phyloP scores from a whole-genome alignment of 2,888 invertebrate genomes.

The Tetragonula carbonaria region DNA sequence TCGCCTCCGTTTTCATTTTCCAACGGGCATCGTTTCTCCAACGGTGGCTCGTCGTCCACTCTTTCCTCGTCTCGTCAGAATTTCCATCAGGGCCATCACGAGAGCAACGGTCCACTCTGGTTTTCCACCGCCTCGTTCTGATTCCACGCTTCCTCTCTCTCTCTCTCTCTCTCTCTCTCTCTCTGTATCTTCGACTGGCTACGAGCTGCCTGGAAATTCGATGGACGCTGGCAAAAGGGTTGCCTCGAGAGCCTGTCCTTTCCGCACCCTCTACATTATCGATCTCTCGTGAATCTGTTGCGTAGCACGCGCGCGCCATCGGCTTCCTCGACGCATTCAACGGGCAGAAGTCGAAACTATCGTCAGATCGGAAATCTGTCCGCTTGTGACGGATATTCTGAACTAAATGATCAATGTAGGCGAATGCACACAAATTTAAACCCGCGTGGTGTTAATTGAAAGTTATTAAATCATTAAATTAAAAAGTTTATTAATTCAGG shows the following conservation, averaged over 20 bases:
- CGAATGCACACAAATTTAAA: too few species aligned
- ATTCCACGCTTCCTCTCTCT: slow-evolving; percentile 20
- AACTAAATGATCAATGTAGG: too few species aligned
- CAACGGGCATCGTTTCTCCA: slow-evolving; percentile 17
- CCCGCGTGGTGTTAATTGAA: too few species aligned
- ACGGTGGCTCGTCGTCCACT: slow-evolving; percentile 35
- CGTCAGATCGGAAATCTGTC: too few species aligned
- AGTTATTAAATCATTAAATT: too few species aligned
- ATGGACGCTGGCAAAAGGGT: slow-evolving; percentile 18
- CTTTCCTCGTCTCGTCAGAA: slow-evolving; percentile 49
- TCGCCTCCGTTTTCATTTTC: slow-evolving; percentile 47
- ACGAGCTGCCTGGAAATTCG: slow-evolving; percentile 40
- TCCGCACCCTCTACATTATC: slow-evolving; percentile 24
- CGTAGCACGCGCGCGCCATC: not conserved
- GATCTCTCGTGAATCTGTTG: slow-evolving; percentile 36
- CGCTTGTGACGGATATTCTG: too few species aligned
- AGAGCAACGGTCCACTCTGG: slow-evolving; percentile 5
- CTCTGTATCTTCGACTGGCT: slow-evolving; percentile 33
- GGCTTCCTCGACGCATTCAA: slow-evolving; percentile 1
- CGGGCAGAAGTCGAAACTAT: not conserved
- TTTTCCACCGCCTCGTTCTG: slow-evolving; percentile 37
- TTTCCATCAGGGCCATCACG: slow-evolving; percentile 29
- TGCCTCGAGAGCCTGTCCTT: slow-evolving; percentile 7
- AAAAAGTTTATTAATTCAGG: too few species aligned
- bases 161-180: not conserved